Evolutionary conservation across 2,113 vertebrate genomes (phyloP).

Genomic region (Tragulus kanchil): DNA sequence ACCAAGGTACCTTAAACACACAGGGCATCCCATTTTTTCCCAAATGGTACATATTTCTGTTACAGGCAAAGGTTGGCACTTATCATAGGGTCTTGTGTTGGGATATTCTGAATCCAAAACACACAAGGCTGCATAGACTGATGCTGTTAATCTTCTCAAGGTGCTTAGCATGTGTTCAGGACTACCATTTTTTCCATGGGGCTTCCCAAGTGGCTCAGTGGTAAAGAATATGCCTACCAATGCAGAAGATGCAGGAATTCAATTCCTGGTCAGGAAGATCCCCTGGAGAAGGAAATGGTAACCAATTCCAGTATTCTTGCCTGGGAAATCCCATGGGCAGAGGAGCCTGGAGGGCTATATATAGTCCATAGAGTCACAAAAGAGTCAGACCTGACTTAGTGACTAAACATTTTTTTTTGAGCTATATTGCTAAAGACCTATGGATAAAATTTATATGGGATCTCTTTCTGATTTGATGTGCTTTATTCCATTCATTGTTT

Average conservation of each 20-base stretch:
- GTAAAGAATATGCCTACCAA: not conserved
- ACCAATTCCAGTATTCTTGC: not conserved
- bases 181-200: not conserved
- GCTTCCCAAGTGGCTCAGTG: not conserved
- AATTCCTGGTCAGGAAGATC: not conserved
- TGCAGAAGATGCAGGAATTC: not conserved
- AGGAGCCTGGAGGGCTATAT: not conserved
- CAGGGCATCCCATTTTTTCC: not conserved
- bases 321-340: not conserved
- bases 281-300: not conserved
- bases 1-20: not conserved
- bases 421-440: not conserved
- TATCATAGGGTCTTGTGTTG: not conserved
- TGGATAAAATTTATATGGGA: not conserved
- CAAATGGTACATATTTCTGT: not conserved
- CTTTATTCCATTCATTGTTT: slow-evolving; percentile 8
- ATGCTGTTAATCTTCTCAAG: not conserved
- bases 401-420: not conserved
- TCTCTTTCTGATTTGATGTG: not conserved
- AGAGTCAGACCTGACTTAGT: not conserved
- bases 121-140: not conserved
- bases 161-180: not conserved
- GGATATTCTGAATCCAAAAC: not conserved
- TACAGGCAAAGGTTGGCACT: not conserved
- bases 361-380: not conserved